These are phyloP conservation scores for Drosophila infuscata DNA, from an alignment of 2,888 invertebrate genomes.

Conservation along the genomic window DNA sequence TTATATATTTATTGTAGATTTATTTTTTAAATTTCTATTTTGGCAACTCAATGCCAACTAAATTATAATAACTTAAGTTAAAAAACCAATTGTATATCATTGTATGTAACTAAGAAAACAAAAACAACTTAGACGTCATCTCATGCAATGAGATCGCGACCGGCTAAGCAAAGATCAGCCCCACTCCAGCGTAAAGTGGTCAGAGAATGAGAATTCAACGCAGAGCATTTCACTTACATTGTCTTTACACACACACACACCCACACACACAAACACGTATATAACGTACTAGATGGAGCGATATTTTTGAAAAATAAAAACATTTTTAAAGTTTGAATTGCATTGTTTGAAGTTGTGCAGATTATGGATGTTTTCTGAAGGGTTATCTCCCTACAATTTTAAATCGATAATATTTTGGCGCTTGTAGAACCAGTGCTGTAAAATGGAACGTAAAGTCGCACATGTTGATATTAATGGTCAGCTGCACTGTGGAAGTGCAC, in stretches of 20 bases:
- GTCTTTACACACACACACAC: conserved; percentile 58
- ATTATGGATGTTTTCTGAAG: too few relatives aligned
- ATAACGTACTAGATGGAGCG: conserved; percentile 68
- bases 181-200: conserved; percentile 51
- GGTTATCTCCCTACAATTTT: too few relatives aligned
- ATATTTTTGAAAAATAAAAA: conserved; percentile 77
- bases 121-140: conserved; percentile 50
- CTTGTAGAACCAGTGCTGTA: conserved; percentile 12
- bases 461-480: neutral
- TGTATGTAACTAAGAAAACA: conserved; percentile 58
- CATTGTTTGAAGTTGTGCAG: neutral
- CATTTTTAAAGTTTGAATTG: conserved; percentile 73
- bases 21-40: conserved; percentile 62
- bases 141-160: conserved; percentile 65
- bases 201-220: conserved; percentile 61
- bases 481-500: neutral
- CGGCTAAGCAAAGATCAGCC: conserved; percentile 34
- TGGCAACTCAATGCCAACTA: conserved; percentile 66
- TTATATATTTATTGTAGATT: conserved; percentile 75
- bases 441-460: neutral
- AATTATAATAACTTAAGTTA: conserved; percentile 69
- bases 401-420: neutral
- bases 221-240: conserved; percentile 72
- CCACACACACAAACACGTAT: conserved; percentile 46
- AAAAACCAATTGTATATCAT: conserved; percentile 65